These are phyloP conservation scores for Tetragonula clypearis DNA, from an alignment of 1,140 invertebrate species.

Conservation along the genomic window DNA sequence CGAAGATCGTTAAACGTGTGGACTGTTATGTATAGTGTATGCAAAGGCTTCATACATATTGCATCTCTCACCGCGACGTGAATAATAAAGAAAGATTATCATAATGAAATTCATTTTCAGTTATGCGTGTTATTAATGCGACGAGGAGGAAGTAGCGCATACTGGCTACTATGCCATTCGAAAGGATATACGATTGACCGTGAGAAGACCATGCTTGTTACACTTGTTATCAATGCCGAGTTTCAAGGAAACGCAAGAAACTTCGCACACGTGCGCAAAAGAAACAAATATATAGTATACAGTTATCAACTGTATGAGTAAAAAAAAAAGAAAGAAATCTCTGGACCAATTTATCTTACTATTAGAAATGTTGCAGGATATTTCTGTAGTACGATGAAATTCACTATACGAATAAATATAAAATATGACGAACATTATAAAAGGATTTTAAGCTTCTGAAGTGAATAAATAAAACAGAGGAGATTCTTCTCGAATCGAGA, in stretches of 20 bases:
- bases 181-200: slow-evolving; percentile 47
- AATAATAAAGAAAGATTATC: slow-evolving; percentile 47
- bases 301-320: not conserved
- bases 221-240: slow-evolving; percentile 31
- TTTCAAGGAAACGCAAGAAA: slow-evolving; percentile 12
- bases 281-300: not conserved
- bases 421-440: too few relatives aligned
- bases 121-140: slow-evolving; percentile 4
- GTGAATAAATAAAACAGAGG: too few relatives aligned
- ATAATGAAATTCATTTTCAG: slow-evolving; percentile 53
- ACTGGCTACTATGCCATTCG: not conserved
- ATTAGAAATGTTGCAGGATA: not conserved
- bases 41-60: slow-evolving; percentile 32
- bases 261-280: not conserved
- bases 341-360: not conserved
- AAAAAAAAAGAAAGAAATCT: not conserved
- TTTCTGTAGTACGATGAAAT: not conserved
- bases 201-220: slow-evolving; percentile 36
- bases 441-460: too few relatives aligned
- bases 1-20: slow-evolving; percentile 1
- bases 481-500: too few relatives aligned
- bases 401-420: not conserved
- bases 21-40: not conserved
- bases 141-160: slow-evolving; percentile 27
- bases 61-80: slow-evolving; percentile 30